A percentile compares a stretch with the other conserved stretches of the same genome.
Evolutionary conservation across 2,113 vertebrate genomes (phyloP).

Genomic region (Cariama cristata): DNA sequence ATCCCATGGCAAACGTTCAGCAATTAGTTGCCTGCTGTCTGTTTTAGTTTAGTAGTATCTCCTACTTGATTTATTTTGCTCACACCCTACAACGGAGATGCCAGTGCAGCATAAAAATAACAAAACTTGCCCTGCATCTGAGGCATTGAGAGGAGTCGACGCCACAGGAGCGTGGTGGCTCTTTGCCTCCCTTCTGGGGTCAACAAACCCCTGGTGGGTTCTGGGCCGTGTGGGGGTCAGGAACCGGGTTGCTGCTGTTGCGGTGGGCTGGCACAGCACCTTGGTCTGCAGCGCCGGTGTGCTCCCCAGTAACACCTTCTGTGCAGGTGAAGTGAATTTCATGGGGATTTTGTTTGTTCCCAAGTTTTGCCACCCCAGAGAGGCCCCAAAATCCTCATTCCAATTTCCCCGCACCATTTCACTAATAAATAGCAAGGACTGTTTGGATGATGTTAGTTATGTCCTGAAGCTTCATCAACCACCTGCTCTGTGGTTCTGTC

Average conservation of each 20-base stretch:
- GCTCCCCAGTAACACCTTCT: neutral
- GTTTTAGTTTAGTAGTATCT: neutral
- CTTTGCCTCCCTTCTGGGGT: neutral
- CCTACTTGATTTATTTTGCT: neutral
- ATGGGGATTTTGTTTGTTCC: neutral
- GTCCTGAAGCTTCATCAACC: neutral
- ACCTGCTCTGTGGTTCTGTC: neutral
- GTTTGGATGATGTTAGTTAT: neutral
- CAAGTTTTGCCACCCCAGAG: neutral
- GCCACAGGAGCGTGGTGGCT: accelerated
- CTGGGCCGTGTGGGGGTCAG: neutral
- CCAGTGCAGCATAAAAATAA: neutral
- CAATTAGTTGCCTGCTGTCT: neutral
- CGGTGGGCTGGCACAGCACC: neutral
- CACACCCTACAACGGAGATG: neutral
- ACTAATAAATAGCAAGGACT: neutral
- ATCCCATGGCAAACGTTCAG: neutral
- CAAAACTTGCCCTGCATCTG: neutral
- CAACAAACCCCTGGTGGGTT: neutral
- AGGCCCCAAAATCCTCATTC: neutral
- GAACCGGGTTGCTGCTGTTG: accelerated
- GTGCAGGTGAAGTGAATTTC: neutral
- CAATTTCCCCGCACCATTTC: neutral
- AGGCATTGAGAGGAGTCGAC: accelerated
- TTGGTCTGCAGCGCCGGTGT: accelerated